phyloP scores from a whole-genome alignment of 1,140 invertebrate species.

The Pachypeltis micranthus region DNA sequence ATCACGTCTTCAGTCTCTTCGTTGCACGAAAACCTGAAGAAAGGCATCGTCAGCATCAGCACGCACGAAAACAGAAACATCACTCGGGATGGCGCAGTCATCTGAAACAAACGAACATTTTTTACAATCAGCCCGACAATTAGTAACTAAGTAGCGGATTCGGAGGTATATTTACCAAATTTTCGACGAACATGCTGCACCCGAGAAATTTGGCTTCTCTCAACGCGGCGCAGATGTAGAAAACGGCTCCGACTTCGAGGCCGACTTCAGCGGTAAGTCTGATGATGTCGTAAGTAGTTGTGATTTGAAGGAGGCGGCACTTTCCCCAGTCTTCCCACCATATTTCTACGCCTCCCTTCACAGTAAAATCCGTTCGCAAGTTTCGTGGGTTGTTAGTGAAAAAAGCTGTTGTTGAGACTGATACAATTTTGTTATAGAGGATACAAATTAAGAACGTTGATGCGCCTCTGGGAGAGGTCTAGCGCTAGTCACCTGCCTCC shows the following conservation, averaged over 20 bases:
- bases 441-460: too few relatives aligned
- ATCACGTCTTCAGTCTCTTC: constrained; percentile 80
- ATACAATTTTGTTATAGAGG: too few relatives aligned
- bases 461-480: too few relatives aligned
- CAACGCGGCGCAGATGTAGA: constrained; percentile 68
- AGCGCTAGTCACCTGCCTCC: too few relatives aligned
- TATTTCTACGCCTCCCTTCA: constrained; percentile 2
- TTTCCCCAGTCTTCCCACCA: constrained; percentile 56
- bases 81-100: constrained; percentile 76
- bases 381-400: too few relatives aligned
- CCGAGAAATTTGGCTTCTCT: constrained; percentile 74
- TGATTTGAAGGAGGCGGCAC: constrained; percentile 52
- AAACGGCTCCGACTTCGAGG: constrained; percentile 59
- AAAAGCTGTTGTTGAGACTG: too few relatives aligned
- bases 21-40: constrained; percentile 68
- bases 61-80: constrained; percentile 89
- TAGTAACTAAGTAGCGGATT: neutral
- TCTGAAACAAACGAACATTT: constrained; percentile 42
- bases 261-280: constrained; percentile 54
- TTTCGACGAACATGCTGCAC: constrained; percentile 80
- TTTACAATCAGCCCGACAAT: too few relatives aligned
- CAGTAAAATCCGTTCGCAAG: too few relatives aligned
- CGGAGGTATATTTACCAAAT: constrained; percentile 63
- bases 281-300: constrained; percentile 44
- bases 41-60: constrained; percentile 71